Base-by-base conservation (phyloP, 2,113 vertebrate species). In the Narcine bancroftii region DNA sequence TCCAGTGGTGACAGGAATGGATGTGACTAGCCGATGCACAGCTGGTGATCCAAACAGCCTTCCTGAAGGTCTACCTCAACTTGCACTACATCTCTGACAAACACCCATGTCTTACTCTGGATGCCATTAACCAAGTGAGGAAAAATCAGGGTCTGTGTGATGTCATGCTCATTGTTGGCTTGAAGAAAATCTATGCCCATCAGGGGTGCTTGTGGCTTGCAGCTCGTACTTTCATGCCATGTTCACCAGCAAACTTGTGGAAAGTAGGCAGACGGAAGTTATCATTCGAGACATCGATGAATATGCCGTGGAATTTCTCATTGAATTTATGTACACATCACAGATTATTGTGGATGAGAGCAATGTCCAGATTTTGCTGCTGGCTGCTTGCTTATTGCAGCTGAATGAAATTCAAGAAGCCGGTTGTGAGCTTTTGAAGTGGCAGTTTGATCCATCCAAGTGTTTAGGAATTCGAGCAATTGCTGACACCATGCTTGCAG, bases 61-160 rank as follows among this genome's bases (percentile, higher is more conserved):
- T 92, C 98, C 99, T 2, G 98, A 99, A 94, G 99, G 98, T 93
- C 98, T 99, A 93, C 98, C 98, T 50, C 98, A 99, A 95, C 94
- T 99, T 99, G 98, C 98, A 98, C 94, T 99, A 99, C 36, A 95
- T 99, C 93, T 99, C 99, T 0, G 99, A 99, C 96, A 99, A 99
- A 95, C 99, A 99, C 93, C 99, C 99, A 1, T 97, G 99, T 73
- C 98, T 99, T 93, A 99, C 99, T 2, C 93, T 99, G 95, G 99
- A 99, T 94, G 99, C 99, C 93, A 99, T 99, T 94, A 99, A 99
- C 94, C 97, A 99, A 91, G 95, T 99, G 85, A 96, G 99, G 45
- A 99, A 99, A 95, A 98, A 99, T 95, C 95, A 98, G 2, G 98
- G 99, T 95, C 95, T 99, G 92, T 99, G 99, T 0, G 98, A 99